Conservation (phyloP, 2,888 invertebrate genomes). For the Drosophila mimetica region DNA sequence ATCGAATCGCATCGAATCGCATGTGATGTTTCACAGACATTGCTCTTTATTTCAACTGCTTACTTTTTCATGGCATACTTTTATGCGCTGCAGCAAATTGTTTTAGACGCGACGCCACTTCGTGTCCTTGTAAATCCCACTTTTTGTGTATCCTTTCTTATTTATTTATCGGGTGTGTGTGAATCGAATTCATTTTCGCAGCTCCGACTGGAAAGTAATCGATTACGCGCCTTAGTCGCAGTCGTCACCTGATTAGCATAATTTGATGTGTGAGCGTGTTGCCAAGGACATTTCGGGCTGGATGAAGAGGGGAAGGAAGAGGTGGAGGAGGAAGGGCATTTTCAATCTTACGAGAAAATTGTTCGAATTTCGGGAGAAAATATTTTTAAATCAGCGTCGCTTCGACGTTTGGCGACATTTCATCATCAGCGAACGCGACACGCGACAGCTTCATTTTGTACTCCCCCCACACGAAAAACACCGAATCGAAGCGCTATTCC, state of each 20-base stretch:
- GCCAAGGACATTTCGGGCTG: conserved; percentile 47
- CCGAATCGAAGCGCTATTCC: neutral
- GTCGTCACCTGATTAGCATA: conserved; percentile 70
- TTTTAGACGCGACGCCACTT: conserved; percentile 31
- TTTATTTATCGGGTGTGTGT: conserved; percentile 1
- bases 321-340: conserved; percentile 15
- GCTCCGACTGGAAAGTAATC: conserved; percentile 38
- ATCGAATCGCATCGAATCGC: no score
- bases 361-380: conserved; percentile 54
- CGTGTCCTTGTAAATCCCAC: no score
- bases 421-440: conserved; percentile 58
- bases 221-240: conserved; percentile 36
- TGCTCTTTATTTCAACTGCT: conserved; percentile 1
- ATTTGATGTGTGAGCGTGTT: conserved; percentile 68
- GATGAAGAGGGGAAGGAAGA: no score
- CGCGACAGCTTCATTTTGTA: conserved; percentile 68
- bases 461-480: neutral
- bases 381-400: conserved; percentile 60
- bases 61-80: conserved; percentile 22
- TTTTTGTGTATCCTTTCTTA: neutral
- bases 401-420: conserved; percentile 55
- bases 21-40: conserved; percentile 10
- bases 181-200: conserved; percentile 50
- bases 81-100: conserved; percentile 43
- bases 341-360: conserved; percentile 49